These are phyloP conservation scores for Ptilodon capucinus DNA, from an alignment of 2,888 invertebrate species.

Conservation along the genomic window DNA sequence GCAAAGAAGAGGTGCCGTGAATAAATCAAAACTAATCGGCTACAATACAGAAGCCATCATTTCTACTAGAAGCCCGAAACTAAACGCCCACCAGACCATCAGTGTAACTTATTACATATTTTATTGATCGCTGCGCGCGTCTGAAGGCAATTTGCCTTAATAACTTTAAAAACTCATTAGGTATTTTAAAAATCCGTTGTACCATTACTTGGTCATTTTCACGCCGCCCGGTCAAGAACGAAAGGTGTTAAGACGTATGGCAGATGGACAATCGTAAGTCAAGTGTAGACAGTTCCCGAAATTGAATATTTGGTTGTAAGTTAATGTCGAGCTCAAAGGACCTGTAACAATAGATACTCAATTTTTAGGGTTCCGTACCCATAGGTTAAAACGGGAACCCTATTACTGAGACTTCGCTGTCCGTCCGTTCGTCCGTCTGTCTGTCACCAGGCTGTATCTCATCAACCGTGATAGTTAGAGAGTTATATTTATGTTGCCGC, in stretches of 20 bases:
- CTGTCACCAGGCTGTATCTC: too few species aligned
- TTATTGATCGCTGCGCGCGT: slow-evolving; percentile 57
- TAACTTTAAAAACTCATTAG: slow-evolving; percentile 74
- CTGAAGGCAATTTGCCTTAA: slow-evolving; percentile 71
- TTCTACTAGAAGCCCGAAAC: slow-evolving; percentile 50
- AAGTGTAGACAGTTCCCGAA: not conserved
- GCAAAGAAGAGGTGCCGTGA: slow-evolving; percentile 35
- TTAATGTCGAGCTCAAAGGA: not conserved
- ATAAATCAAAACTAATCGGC: slow-evolving; percentile 71
- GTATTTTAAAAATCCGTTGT: slow-evolving; percentile 48
- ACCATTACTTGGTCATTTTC: slow-evolving; percentile 31
- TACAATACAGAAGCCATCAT: slow-evolving; percentile 65
- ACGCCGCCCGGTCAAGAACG: slow-evolving; percentile 10
- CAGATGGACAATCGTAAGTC: not conserved
- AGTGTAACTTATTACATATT: slow-evolving; percentile 57
- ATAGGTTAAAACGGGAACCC: too few species aligned
- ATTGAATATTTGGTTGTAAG: not conserved
- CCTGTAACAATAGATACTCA: not conserved
- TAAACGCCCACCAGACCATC: slow-evolving; percentile 50
- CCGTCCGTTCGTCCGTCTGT: too few species aligned
- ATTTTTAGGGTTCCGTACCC: too few species aligned
- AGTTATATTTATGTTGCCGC: too few species aligned
- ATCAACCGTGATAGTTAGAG: too few species aligned
- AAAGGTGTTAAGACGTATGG: slow-evolving; percentile 1
- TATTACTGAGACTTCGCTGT: too few species aligned